A percentile compares a stretch with the other conserved stretches of the same genome.
Evolutionary conservation across 2,797 vertebrate genomes (phyloP).

Genomic region (Gallirallus australis): DNA sequence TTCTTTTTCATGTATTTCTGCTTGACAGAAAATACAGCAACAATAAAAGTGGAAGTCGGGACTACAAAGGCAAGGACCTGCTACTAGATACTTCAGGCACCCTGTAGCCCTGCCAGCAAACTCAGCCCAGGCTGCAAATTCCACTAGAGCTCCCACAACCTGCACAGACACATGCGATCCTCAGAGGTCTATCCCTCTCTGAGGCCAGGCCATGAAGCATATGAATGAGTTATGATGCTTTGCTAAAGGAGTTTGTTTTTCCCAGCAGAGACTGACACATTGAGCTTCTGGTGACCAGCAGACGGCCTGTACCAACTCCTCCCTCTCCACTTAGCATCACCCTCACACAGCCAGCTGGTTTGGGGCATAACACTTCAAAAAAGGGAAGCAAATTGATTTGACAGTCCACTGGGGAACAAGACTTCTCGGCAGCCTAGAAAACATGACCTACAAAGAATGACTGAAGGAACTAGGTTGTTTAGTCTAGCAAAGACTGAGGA

Average conservation of each 20-base stretch:
- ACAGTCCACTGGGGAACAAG: conserved; percentile 65
- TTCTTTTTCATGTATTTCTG: not conserved
- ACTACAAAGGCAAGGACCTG: not conserved
- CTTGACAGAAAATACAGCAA: not conserved
- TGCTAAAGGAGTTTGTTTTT: not conserved
- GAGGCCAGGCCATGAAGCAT: not conserved
- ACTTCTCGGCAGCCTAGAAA: conserved; percentile 58
- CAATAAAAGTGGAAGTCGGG: not conserved
- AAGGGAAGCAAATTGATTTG: conserved; percentile 56
- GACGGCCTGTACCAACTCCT: not conserved
- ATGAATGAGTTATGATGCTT: accelerated
- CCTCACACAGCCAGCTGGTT: conserved; percentile 46
- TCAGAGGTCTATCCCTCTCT: not conserved
- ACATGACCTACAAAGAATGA: conserved; percentile 74
- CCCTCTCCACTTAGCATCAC: not conserved
- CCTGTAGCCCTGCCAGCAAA: not conserved
- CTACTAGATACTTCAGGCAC: not conserved
- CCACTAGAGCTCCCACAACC: not conserved
- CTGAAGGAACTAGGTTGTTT: conserved; percentile 75
- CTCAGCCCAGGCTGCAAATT: not conserved
- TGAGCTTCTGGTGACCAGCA: conserved; percentile 32
- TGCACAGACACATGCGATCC: accelerated
- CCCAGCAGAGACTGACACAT: not conserved
- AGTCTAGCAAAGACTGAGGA: conserved; percentile 53
- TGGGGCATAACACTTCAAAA: conserved; percentile 42